Evolutionary conservation across 1,140 invertebrate genomes (phyloP).

Genomic region (Drosophila busckii): DNA sequence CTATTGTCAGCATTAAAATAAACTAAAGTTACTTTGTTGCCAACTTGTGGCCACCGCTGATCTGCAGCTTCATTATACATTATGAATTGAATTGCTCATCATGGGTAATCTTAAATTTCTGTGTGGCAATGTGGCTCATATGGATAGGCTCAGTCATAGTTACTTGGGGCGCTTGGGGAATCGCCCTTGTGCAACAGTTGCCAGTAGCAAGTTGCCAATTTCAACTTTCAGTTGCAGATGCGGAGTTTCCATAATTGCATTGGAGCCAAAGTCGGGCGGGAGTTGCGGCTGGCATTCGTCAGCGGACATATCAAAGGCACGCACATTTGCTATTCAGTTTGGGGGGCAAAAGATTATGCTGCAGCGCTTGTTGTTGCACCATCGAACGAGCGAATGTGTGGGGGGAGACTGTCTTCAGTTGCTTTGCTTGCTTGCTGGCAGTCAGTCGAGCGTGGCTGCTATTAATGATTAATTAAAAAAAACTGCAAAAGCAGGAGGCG

Average conservation of each 20-base stretch:
- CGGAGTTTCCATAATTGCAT: not conserved
- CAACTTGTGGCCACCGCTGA: too few relatives aligned
- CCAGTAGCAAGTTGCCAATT: constrained; percentile 26
- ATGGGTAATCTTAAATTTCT: too few relatives aligned
- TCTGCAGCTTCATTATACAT: too few relatives aligned
- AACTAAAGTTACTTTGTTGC: too few relatives aligned
- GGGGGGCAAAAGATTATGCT: too few relatives aligned
- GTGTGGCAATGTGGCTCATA: constrained; percentile 9
- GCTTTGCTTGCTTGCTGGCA: constrained; percentile 33
- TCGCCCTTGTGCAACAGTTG: constrained; percentile 45
- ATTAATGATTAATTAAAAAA: constrained; percentile 75
- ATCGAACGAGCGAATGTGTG: too few relatives aligned
- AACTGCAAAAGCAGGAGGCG: constrained; percentile 38
- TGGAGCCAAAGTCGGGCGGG: not conserved
- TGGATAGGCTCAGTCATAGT: too few relatives aligned
- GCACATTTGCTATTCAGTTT: constrained; percentile 52
- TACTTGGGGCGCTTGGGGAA: too few relatives aligned
- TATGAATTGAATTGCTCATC: too few relatives aligned
- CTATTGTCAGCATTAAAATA: too few relatives aligned
- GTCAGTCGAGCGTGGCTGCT: constrained; percentile 60
- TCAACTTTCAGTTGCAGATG: constrained; percentile 60
- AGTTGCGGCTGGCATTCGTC: not conserved
- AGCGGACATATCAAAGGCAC: constrained; percentile 62
- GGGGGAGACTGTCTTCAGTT: not conserved
- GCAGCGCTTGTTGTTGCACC: too few relatives aligned